phyloP scores from a whole-genome alignment of 1,140 invertebrate genomes.

The Drosophila sturtevanti region DNA sequence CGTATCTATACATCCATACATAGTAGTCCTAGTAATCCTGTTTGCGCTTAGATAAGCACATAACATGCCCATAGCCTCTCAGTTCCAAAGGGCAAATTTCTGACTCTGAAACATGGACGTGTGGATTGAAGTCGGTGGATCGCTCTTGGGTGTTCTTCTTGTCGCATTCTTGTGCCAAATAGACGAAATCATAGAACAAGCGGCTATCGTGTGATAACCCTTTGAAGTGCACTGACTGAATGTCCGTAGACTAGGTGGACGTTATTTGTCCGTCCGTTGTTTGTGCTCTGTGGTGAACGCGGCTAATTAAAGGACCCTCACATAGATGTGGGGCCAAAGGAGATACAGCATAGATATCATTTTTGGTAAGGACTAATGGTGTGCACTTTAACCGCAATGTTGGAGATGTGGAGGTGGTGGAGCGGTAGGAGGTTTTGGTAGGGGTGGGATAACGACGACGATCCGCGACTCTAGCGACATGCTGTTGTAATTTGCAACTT shows the following conservation, averaged over 20 bases:
- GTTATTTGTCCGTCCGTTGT: constrained; percentile 7
- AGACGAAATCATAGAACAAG: constrained; percentile 27
- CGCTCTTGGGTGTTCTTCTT: constrained; percentile 53
- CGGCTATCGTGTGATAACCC: constrained; percentile 53
- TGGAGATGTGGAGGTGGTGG: constrained; percentile 20
- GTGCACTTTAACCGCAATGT: constrained; percentile 56
- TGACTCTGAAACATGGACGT: neutral
- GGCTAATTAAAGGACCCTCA: constrained; percentile 73
- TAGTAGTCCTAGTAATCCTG: neutral
- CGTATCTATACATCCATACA: too few species aligned
- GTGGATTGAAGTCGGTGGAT: neutral
- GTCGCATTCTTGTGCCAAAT: constrained; percentile 67
- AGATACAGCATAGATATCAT: constrained; percentile 64
- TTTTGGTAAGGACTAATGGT: constrained; percentile 72
- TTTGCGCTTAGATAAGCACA: neutral
- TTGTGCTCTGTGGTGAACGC: constrained; percentile 31
- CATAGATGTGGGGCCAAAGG: constrained; percentile 21
- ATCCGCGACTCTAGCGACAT: constrained; percentile 14
- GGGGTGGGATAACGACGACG: constrained; percentile 7
- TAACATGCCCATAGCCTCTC: neutral
- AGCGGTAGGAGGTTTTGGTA: neutral
- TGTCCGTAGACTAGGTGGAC: constrained; percentile 7
- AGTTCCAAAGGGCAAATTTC: neutral
- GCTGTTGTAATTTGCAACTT: constrained; percentile 65
- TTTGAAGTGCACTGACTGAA: constrained; percentile 56